phyloP scores from a whole-genome alignment of 2,797 vertebrate genomes.

The Pelodytes ibericus region DNA sequence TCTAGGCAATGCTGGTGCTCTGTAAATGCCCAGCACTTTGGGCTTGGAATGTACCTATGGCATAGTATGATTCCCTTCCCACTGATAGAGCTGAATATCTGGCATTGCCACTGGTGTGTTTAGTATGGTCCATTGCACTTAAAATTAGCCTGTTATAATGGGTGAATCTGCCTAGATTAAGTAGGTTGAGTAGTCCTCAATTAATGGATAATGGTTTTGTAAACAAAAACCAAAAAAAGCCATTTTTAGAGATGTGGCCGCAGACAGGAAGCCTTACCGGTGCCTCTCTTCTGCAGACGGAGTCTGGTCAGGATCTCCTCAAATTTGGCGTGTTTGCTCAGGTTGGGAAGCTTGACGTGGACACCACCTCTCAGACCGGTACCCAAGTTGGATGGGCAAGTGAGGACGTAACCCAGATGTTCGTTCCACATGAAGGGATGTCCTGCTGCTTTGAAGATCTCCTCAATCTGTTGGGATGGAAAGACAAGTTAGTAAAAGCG shows the following conservation, averaged over 20 bases:
- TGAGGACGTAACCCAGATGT: conserved; percentile 83
- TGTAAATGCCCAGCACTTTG: too few species aligned
- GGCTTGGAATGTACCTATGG: too few species aligned
- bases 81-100: too few species aligned
- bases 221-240: too few species aligned
- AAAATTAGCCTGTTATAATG: too few species aligned
- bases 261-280: conserved; percentile 70
- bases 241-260: not conserved
- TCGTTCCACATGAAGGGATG: conserved; percentile 86
- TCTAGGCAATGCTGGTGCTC: too few species aligned
- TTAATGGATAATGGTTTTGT: too few species aligned
- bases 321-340: conserved; percentile 84
- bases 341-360: conserved; percentile 80
- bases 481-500: not conserved
- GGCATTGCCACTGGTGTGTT: too few species aligned
- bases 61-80: too few species aligned
- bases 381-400: conserved; percentile 85
- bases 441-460: conserved; percentile 80
- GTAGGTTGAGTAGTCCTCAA: too few species aligned
- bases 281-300: conserved; percentile 85
- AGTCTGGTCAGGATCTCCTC: conserved; percentile 82
- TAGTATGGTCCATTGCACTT: too few species aligned
- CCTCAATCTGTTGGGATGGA: conserved; percentile 77
- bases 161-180: too few species aligned
- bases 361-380: conserved; percentile 83